Evolutionary conservation across 2,888 invertebrate genomes (phyloP), one percentile per base, ranked within the genome.

Genomic region (Orthosia gracilis): DNA sequence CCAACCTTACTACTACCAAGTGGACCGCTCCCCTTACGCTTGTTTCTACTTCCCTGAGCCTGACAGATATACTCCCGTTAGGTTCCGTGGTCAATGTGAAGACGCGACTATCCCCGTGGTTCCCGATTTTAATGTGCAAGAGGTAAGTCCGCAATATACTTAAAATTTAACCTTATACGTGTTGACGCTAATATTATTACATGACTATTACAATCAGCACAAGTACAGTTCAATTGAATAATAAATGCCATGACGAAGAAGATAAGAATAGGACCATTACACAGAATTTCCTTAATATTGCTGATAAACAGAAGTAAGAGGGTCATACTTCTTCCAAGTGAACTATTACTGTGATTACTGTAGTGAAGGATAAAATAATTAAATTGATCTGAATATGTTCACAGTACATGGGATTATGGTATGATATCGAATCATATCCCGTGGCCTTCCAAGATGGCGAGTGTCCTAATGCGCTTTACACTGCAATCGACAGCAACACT

Each of bases 371-470:
- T 18, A 26, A 21, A 47, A 23, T 3, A 0, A 23, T 31, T 40
- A n/a, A 64, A 31, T 61, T 50, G 0, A 55, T 9, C 15, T 63
- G 0, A 54, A n/a, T 61, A 40, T 68, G 47, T 66, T 59, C 23
- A 50, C 75, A 92, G 92, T 92, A 91, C 76, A 69, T 86, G 80
- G 88, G 87, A 1, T 72, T 87, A 9, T 94, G 94, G 94, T 88
- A 93, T 67, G 90, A 91, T 54, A 88, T 92, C 40, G 89, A 89
- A 63, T 87, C 89, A 0, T 94, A 93, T 73, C 92, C 93, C 2
- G 79, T 88, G 5, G 58, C 58, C 0, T 91, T 88, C 85, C 92
- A 93, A 89, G 73, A 73, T 12, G 94, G 94, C 4, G 84, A 89
- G 0, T 94, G 94, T 68, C 87, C 88, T 59, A 91, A 92, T 50